Conservation (phyloP, 2,888 invertebrate genomes). For the Stomorhina lunata region DNA sequence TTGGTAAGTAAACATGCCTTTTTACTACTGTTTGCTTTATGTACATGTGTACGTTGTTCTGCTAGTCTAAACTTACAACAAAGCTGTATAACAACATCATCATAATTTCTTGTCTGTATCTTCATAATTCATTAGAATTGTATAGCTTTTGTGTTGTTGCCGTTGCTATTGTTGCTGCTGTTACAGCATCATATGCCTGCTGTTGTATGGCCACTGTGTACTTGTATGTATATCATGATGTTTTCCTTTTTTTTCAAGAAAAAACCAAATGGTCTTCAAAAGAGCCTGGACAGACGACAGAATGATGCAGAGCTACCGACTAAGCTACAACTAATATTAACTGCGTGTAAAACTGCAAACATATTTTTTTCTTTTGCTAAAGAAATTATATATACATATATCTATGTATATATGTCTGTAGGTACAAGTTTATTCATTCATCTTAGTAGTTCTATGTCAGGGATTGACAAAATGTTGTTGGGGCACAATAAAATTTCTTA, state of each 20-base stretch:
- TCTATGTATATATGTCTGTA: too few relatives aligned
- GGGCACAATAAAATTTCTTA: too few relatives aligned
- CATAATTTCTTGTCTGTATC: slow-evolving; percentile 47
- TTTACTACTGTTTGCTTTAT: neutral
- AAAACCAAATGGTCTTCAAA: neutral
- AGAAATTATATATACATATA: neutral
- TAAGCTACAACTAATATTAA: slow-evolving; percentile 6
- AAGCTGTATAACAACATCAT: slow-evolving; percentile 14
- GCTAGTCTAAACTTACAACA: neutral
- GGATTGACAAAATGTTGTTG: too few relatives aligned
- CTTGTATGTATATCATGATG: slow-evolving; percentile 7
- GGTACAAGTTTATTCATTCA: too few relatives aligned
- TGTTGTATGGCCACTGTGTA: slow-evolving; percentile 20
- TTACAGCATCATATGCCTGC: slow-evolving; percentile 25
- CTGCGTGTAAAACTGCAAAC: slow-evolving; percentile 9
- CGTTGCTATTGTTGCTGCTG: neutral
- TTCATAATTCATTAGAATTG: slow-evolving; percentile 41
- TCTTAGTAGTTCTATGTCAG: too few relatives aligned
- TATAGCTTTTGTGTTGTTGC: neutral
- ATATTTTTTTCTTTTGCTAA: neutral
- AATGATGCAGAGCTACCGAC: neutral
- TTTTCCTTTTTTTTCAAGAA: neutral
- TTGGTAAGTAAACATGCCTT: neutral
- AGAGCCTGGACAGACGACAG: neutral
- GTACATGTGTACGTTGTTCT: too few relatives aligned